Evolutionary conservation across 2,113 vertebrate genomes (phyloP), one percentile per base, ranked within the genome.

Genomic region (Hypocryptadius cinnamomeus): DNA sequence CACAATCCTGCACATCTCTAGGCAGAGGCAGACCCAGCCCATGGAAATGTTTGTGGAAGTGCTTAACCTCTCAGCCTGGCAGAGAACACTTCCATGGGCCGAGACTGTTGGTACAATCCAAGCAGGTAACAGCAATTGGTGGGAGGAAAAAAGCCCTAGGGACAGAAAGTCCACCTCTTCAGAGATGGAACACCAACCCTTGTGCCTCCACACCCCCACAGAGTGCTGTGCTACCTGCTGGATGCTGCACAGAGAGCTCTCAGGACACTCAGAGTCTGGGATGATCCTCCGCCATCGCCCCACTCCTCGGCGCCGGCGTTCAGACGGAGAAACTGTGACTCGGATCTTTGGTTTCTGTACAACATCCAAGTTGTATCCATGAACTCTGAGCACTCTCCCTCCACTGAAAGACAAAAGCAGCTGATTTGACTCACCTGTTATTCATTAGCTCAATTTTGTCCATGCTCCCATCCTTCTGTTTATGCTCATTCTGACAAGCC

Each of bases 351-450:
- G 99, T 31, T 97, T 98, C 97, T 99, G 99, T 14, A 99, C 99
- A 90, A 99, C 99, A 61, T 99, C 99, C 96, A 99, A 92, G 93
- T 99, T 98, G 90, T 98, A 98, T 5, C 99, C 99, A 0, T 70
- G 97, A 78, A 99, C 98, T 48, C 90, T 95, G 91, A 99, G 98
- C 82, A 98, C 94, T 61, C 99, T 98, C 8, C 99, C 99, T 4
- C 99, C 99, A 21, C 99, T 99, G 93, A 68, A 98, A 98, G 51
- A 87, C 47, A 96, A 37, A 51, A 92, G 48, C 10, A 79, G 44
- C 25, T 63, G 40, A 40, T 64, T 19, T 90, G 45, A 72, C 15
- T 2, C 76, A 84, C 21, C 40, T 65, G 6, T 44, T 37, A 54
- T 39, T 44, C 40, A 53, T 39, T 37, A 74, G 13, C 24, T 70